Evolutionary conservation across 2,797 vertebrate species (phyloP).

Genomic region (Poeciliopsis turneri): DNA sequence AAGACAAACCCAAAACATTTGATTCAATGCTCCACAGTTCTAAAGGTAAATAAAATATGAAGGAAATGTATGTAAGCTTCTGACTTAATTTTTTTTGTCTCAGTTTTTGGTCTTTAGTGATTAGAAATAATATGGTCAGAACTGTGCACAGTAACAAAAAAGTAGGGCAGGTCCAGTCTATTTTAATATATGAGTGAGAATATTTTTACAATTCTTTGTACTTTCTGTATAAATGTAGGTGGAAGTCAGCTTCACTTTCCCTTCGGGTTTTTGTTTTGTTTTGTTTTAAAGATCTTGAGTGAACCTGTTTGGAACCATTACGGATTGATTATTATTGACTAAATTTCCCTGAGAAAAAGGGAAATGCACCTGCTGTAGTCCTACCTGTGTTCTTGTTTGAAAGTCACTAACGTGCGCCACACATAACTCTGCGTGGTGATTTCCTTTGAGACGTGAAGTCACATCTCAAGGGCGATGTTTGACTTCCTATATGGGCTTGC

Average conservation of each 20-base stretch:
- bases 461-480: slow-evolving; percentile 66
- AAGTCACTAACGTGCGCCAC: slow-evolving; percentile 45
- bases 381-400: slow-evolving; percentile 36
- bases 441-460: slow-evolving; percentile 60
- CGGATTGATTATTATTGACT: not conserved
- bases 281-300: not conserved
- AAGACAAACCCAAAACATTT: not conserved
- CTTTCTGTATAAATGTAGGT: not conserved
- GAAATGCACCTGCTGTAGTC: not conserved
- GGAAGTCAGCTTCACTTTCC: not conserved
- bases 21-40: not conserved
- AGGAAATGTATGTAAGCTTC: not conserved
- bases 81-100: not conserved
- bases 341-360: not conserved
- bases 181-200: not conserved
- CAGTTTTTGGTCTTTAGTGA: not conserved
- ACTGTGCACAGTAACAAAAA: not conserved
- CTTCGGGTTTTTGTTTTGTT: not conserved
- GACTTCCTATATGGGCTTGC: slow-evolving; percentile 47
- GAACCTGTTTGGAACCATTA: not conserved
- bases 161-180: not conserved
- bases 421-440: slow-evolving; percentile 52
- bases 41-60: not conserved
- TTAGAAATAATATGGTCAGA: not conserved
- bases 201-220: not conserved